phyloP scores from a whole-genome alignment of 64 coral and sea anemone species.

The Astreopora myriophthalma region DNA sequence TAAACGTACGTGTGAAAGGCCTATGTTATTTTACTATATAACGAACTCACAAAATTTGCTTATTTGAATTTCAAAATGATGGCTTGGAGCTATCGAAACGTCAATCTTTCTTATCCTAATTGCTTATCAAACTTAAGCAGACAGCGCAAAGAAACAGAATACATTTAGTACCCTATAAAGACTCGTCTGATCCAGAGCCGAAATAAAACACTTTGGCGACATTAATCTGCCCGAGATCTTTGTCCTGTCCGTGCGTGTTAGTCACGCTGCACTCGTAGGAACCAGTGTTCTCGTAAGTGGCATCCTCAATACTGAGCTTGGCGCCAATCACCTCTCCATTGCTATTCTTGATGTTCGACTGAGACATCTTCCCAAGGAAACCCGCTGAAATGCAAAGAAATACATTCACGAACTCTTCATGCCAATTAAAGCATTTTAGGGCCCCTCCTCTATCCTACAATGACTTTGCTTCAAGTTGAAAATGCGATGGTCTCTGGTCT shows the following conservation, averaged over 20 bases:
- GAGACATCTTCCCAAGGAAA: slow-evolving; percentile 56
- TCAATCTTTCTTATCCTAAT: neutral
- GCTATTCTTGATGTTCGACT: neutral
- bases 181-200: neutral
- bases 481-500: too few species aligned
- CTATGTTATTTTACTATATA: too few species aligned
- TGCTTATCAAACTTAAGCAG: neutral
- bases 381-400: neutral
- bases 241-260: slow-evolving; percentile 35
- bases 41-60: too few species aligned
- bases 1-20: too few species aligned
- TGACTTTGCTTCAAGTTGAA: too few species aligned
- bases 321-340: slow-evolving; percentile 29
- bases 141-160: neutral
- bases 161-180: neutral
- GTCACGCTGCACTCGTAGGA: slow-evolving; percentile 41
- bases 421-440: too few species aligned
- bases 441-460: too few species aligned
- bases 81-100: neutral
- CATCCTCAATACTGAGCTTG: slow-evolving; percentile 21
- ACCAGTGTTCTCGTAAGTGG: slow-evolving; percentile 17
- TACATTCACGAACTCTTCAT: too few species aligned
- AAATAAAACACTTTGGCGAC: slow-evolving; percentile 8
- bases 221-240: neutral
- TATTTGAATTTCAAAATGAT: too few species aligned